A percentile compares a stretch with the other conserved stretches of the same genome.
These are phyloP conservation scores for Sitta carolinensis DNA, from an alignment of 2,797 vertebrate species.

Conservation along the genomic window DNA sequence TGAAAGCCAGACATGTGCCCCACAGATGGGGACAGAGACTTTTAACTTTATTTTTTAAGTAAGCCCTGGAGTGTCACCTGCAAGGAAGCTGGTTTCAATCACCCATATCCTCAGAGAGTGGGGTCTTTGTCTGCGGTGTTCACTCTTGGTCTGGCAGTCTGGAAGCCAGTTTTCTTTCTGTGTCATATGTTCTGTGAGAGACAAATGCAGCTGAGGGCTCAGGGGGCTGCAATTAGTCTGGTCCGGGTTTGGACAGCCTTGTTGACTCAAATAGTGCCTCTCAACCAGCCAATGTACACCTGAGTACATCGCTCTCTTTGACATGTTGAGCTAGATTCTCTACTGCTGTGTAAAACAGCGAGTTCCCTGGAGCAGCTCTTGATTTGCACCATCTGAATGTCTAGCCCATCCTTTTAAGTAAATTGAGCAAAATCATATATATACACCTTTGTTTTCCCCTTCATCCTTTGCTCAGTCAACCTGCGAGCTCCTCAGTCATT, in stretches of 20 bases:
- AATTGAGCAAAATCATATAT: conserved; percentile 7
- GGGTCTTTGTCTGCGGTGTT: background rate
- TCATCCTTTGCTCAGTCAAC: conserved; percentile 42
- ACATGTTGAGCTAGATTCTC: conserved; percentile 11
- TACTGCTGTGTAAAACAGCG: conserved; percentile 38
- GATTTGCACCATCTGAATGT: conserved; percentile 12
- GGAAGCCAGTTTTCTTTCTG: background rate
- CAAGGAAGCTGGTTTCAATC: background rate
- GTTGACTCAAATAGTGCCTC: conserved; percentile 46
- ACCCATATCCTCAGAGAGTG: background rate
- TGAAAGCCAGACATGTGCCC: background rate
- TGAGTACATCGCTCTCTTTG: background rate
- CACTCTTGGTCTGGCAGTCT: background rate
- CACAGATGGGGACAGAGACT: background rate
- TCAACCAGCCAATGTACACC: background rate
- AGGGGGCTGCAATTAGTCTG: background rate
- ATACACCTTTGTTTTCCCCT: conserved; percentile 2
- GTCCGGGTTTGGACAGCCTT: background rate
- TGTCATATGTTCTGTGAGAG: background rate
- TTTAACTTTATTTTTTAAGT: background rate
- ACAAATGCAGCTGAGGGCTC: background rate
- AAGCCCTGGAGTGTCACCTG: background rate
- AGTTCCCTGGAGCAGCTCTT: conserved; percentile 4
- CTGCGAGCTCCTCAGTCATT: conserved; percentile 15
- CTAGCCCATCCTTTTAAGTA: conserved; percentile 27